Evolutionary conservation across 1,140 invertebrate genomes (phyloP), one percentile per base, ranked within the genome.

Genomic region (Lanistes nyassanus): DNA sequence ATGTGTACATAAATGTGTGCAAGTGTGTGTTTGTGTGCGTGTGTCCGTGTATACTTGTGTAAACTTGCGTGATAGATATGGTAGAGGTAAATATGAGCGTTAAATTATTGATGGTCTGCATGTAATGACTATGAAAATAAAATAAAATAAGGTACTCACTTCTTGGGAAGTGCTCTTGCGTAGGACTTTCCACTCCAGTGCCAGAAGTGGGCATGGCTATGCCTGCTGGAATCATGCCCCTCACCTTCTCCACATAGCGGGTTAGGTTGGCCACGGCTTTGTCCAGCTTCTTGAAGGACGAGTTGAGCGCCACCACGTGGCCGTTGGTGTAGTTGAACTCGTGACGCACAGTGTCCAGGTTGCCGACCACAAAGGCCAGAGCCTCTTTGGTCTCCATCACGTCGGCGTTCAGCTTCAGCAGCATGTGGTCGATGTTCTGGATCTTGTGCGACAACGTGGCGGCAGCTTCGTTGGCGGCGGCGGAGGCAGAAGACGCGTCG

Each of bases 321-420:
- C 70, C 70, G 37, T 36, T 55, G 16, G 70, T 72, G 56, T 72
- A 55, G 70, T 72, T 72, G 55, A 72, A 37, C 70, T 72, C 70
- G 70, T 42, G 29, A 16, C 55, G 53, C 3, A 72, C 23, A 36
- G 42, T 56, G 55, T 72, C 70, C 55, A 72, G 70, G 56, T 72
- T 72, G 70, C 55, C 19, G 31, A 34, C 60, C 70, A 72, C 39
- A 23, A 72, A n/a, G 53, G 70, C 56, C 55, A 72, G 56, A 0
- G 70, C 37, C 37, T 72, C 70, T 37, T 72, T 72, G 34, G 70
- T 72, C 70, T 72, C 55, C 55, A 72, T n/a, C 3, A 72, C 70
- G 55, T 72, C 70, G 34, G 70, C 26, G 70, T 56, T 72, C 16
- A 72, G 70, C 56, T 36, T 34, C 53, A 72, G 70, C 70, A 72